These are phyloP conservation scores for Ibidorhyncha struthersii DNA, from an alignment of 2,113 vertebrate genomes.

Conservation along the genomic window DNA sequence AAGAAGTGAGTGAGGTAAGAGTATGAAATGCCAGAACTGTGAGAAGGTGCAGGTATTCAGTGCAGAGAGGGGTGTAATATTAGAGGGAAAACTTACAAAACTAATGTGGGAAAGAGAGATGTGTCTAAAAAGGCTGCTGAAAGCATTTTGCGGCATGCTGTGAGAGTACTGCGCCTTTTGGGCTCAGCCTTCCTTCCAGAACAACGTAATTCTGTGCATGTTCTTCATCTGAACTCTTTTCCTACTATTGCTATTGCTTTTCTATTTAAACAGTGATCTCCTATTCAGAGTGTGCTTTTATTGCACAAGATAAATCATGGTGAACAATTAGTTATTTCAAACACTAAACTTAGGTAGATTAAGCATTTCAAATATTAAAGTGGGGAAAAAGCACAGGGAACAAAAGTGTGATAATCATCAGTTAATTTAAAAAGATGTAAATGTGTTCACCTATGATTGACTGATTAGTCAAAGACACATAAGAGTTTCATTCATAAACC, in stretches of 20 bases:
- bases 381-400: neutral
- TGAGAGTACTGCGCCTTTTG: neutral
- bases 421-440: slow-evolving; percentile 50
- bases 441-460: slow-evolving; percentile 22
- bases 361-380: slow-evolving; percentile 58
- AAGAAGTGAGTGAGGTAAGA: neutral
- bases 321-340: slow-evolving; percentile 56
- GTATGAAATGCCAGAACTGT: neutral
- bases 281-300: neutral
- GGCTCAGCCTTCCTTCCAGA: neutral
- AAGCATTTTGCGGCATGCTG: neutral
- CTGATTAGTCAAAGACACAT: slow-evolving; percentile 33
- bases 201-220: neutral
- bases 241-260: neutral
- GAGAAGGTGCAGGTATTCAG: neutral
- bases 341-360: slow-evolving; percentile 41
- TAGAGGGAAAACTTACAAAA: neutral
- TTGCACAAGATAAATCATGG: slow-evolving; percentile 17
- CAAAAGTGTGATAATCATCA: slow-evolving; percentile 5
- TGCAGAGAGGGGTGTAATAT: neutral
- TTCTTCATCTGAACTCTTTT: neutral
- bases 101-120: neutral
- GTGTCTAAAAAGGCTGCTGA: neutral
- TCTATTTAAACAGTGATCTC: slow-evolving; percentile 22
- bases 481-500: neutral